Evolutionary conservation across 2,113 vertebrate genomes (phyloP).

Genomic region (Mesocricetus auratus): DNA sequence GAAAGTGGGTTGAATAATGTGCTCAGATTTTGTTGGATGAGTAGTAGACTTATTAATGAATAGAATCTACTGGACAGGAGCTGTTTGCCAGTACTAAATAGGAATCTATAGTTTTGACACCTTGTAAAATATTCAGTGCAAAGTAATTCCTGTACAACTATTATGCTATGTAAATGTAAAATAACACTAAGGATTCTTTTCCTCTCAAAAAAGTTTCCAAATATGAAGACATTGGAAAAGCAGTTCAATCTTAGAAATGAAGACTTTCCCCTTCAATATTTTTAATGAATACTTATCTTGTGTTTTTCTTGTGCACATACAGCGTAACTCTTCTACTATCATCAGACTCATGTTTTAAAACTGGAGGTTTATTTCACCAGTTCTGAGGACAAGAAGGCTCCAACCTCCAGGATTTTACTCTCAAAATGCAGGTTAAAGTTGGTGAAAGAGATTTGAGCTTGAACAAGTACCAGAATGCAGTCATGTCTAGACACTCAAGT

Average conservation of each 20-base stretch:
- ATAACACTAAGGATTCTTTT: background rate
- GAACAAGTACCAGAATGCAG: accelerated
- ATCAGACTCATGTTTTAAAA: background rate
- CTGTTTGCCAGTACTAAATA: background rate
- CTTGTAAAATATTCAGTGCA: background rate
- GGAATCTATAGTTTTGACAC: background rate
- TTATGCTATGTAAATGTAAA: background rate
- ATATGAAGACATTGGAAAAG: background rate
- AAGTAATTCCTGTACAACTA: background rate
- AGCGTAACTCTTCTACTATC: accelerated
- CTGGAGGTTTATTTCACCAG: background rate
- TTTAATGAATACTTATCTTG: background rate
- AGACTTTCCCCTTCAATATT: background rate
- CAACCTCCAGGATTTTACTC: background rate
- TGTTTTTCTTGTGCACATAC: background rate
- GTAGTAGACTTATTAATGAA: background rate
- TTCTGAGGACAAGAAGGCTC: background rate
- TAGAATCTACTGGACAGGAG: background rate
- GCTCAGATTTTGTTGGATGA: background rate
- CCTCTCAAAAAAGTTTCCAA: background rate
- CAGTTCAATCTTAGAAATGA: background rate
- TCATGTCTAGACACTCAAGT: background rate
- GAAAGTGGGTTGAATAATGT: background rate
- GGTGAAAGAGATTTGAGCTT: background rate
- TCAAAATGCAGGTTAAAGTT: background rate